phyloP scores from a whole-genome alignment of 2,113 vertebrate species.

The Phrynocephalus versicolor region DNA sequence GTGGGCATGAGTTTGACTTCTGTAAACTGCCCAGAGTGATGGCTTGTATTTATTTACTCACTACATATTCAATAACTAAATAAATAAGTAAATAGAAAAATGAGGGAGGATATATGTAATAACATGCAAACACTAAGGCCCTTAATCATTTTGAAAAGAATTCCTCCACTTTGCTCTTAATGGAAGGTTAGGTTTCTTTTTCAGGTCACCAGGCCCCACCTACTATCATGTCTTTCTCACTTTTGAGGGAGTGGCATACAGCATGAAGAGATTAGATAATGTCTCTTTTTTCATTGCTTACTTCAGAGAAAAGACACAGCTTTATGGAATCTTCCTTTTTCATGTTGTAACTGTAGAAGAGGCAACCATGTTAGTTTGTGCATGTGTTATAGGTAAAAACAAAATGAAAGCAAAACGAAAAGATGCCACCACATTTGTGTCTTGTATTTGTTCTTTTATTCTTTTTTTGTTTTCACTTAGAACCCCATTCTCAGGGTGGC shows the following conservation, averaged over 20 bases:
- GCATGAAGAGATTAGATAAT: background rate
- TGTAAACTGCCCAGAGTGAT: too few relatives aligned
- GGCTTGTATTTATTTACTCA: too few relatives aligned
- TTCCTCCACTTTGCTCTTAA: constrained; percentile 11
- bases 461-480: background rate
- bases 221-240: background rate
- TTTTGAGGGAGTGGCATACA: accelerated
- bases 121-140: background rate
- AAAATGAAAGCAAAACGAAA: too few relatives aligned
- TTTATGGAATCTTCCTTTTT: background rate
- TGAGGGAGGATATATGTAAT: background rate
- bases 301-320: background rate
- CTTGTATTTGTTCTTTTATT: too few relatives aligned
- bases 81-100: background rate
- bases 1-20: too few relatives aligned
- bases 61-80: too few relatives aligned
- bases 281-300: background rate
- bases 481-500: too few relatives aligned
- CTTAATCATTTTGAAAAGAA: background rate
- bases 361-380: too few relatives aligned
- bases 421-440: too few relatives aligned
- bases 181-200: constrained; percentile 6
- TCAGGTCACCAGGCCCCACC: background rate
- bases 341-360: too few relatives aligned
- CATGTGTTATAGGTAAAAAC: too few relatives aligned